Percentiles rank a stretch among this genome's conserved stretches.
These are phyloP conservation scores for Chrysolina oricalcia DNA, from an alignment of 2,888 invertebrate species.

Conservation along the genomic window DNA sequence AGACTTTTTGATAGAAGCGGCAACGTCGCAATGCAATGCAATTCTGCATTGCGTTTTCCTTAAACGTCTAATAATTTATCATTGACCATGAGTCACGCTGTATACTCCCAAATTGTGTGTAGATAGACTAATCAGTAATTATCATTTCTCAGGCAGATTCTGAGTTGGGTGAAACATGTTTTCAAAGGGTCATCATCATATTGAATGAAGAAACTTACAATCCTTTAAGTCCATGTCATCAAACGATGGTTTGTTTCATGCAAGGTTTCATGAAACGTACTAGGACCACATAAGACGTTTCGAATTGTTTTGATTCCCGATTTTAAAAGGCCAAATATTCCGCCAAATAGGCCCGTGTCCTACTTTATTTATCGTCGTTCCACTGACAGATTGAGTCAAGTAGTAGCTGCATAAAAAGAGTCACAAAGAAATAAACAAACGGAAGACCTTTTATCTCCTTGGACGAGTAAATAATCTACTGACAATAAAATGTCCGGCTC, in stretches of 20 bases:
- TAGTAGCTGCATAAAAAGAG: slow-evolving; percentile 46
- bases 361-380: slow-evolving; percentile 15
- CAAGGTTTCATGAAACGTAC: neutral
- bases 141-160: too few species aligned
- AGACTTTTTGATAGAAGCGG: too few species aligned
- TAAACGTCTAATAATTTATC: too few species aligned
- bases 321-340: neutral
- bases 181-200: too few species aligned
- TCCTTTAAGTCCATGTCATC: neutral
- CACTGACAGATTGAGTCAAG: slow-evolving; percentile 41
- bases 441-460: slow-evolving; percentile 40
- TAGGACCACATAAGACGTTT: neutral
- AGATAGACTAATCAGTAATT: too few species aligned
- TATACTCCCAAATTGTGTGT: too few species aligned
- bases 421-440: slow-evolving; percentile 36
- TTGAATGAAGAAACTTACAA: too few species aligned
- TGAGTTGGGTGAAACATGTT: too few species aligned
- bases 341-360: slow-evolving; percentile 3
- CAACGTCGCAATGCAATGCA: too few species aligned
- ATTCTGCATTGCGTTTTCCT: too few species aligned
- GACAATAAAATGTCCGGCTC: slow-evolving; percentile 45
- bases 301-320: neutral
- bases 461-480: slow-evolving; percentile 45
- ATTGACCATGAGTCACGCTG: too few species aligned
- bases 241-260: neutral